Evolutionary conservation across 2,113 vertebrate species (phyloP).

Genomic region (Myrmecophaga tridactyla): DNA sequence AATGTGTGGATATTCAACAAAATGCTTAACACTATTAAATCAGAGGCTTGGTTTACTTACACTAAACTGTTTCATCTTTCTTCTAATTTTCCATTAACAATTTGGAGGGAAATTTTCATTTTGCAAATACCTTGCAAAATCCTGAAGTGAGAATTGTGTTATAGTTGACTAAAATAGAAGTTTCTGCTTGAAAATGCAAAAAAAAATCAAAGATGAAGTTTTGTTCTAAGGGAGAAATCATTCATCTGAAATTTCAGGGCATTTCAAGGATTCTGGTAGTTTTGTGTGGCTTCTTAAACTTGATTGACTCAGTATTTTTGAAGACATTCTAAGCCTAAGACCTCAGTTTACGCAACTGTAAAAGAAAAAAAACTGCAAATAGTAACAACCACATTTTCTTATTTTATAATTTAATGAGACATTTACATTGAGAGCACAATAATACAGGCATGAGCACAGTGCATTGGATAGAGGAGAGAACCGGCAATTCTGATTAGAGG

Average conservation of each 20-base stretch:
- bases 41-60: background rate
- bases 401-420: background rate
- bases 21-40: background rate
- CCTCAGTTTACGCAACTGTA: background rate
- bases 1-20: background rate
- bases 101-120: conserved; percentile 19
- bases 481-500: background rate
- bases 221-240: background rate
- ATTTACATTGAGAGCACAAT: background rate
- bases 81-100: background rate
- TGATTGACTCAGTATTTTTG: background rate
- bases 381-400: background rate
- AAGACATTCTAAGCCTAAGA: background rate
- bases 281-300: background rate
- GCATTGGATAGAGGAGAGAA: background rate
- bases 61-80: background rate
- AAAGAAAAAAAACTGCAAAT: background rate
- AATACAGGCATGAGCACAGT: background rate
- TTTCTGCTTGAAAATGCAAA: background rate
- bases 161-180: background rate
- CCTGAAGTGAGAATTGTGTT: conserved; percentile 19
- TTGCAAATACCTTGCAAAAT: background rate
- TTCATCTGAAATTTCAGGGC: background rate
- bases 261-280: background rate
- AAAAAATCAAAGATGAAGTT: background rate